phyloP scores from a whole-genome alignment of 2,888 invertebrate species.

The Harmothoe impar region DNA sequence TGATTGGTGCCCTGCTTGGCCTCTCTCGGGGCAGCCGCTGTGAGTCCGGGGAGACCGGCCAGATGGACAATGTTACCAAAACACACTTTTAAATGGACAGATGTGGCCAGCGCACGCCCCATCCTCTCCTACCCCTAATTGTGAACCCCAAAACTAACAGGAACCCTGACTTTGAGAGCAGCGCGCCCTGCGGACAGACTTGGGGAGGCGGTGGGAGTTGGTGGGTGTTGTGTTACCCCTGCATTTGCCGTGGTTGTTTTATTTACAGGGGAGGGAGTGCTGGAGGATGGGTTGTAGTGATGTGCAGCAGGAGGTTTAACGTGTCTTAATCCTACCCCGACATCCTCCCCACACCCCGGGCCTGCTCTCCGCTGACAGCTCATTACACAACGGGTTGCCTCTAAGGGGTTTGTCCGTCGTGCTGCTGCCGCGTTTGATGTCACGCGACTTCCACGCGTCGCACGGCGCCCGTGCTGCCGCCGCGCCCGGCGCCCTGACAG shows the following conservation, averaged over 20 bases:
- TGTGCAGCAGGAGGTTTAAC: too few relatives aligned
- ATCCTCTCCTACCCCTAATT: neutral
- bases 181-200: too few relatives aligned
- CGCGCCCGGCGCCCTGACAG: neutral
- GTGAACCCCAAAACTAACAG: too few relatives aligned
- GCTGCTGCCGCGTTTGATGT: neutral
- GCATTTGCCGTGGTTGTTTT: too few relatives aligned
- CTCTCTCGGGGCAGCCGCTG: too few relatives aligned
- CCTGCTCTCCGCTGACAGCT: neutral
- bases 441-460: neutral
- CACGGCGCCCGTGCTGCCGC: neutral
- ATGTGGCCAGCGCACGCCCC: neutral
- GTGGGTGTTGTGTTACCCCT: too few relatives aligned
- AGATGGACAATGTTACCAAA: neutral
- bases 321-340: neutral
- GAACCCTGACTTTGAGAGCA: too few relatives aligned
- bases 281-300: too few relatives aligned
- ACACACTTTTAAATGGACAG: conserved; percentile 9
- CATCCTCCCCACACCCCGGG: neutral
- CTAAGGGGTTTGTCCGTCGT: neutral
- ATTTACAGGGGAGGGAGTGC: too few relatives aligned
- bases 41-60: neutral
- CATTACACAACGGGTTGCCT: neutral
- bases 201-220: too few relatives aligned
- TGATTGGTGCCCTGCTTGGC: neutral